Evolutionary conservation across 2,113 vertebrate genomes (phyloP), one percentile per base, ranked within the genome.

Genomic region (Protobothrops mucrosquamatus): DNA sequence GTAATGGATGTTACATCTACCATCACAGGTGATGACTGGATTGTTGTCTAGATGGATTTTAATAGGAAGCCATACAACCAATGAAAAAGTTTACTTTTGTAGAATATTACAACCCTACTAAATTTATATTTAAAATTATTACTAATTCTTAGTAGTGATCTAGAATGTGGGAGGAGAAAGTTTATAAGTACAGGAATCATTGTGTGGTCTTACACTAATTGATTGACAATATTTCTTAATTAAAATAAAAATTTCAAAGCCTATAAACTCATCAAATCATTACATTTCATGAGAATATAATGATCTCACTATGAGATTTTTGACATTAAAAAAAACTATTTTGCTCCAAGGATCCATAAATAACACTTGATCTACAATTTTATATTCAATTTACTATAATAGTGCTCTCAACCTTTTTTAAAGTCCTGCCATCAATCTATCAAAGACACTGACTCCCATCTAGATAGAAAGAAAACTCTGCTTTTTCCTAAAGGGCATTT

Each of bases 11-110:
- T 85, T 29, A 26, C 87, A 91, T 90, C 88, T 81, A n/a, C 55
- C 2, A 69, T 88, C 90, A 64, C 34, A n/a, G 92, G 87, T 93
- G 52, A 46, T 92, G 3, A 90, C 46, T 29, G 43, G 46, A 54
- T 87, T 87, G 43, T 93, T 81, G 86, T 56, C 39, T 89, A 39
- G 24, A 6, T 64, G 88, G 92, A 90, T 90, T 90, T 90, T 90
- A 93, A 87, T 87, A 61, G 56, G 92, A 86, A n/a, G 54, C 46
- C 39, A 34, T 52, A 59, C 64, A 89, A 86, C 54, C 24, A 52
- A 24, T 85, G 22, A 29, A 90, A 56, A 57, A 54, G 51, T 43
- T 34, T 18, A n/a, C 18, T 51, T 88, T 6, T 14, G 34, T 85
- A 43, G 26, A 69, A 85, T 85, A 15, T 23, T 85, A 81, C 12